Percentiles rank a stretch among this genome's conserved stretches.
Evolutionary conservation across 2,888 invertebrate genomes (phyloP).

Genomic region (Andrena dorsata): DNA sequence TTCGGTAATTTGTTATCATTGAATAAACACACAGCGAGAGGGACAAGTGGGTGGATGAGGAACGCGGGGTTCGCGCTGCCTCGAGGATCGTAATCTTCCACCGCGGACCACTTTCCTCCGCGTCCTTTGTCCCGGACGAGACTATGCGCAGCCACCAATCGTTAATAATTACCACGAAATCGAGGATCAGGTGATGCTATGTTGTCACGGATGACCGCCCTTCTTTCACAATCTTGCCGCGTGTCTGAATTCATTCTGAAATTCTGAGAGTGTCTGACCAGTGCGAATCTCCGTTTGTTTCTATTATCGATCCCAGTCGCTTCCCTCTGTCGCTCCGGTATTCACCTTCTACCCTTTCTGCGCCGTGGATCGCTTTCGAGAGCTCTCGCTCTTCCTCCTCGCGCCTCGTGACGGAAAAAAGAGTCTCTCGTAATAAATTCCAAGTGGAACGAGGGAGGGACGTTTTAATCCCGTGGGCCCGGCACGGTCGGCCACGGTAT

Average conservation of each 20-base stretch:
- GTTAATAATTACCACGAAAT: not conserved
- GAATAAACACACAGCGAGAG: conserved; percentile 78
- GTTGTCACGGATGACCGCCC: no score
- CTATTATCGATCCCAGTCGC: no score
- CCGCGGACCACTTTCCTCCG: conserved; percentile 52
- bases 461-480: conserved; percentile 63
- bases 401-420: conserved; percentile 6
- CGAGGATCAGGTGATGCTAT: not conserved
- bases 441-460: conserved; percentile 24
- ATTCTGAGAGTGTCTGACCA: no score
- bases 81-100: conserved; percentile 52
- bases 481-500: conserved; percentile 33
- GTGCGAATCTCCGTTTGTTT: no score
- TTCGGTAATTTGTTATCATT: conserved; percentile 82
- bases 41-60: conserved; percentile 65
- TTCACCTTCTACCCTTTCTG: not conserved
- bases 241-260: no score
- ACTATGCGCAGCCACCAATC: no score
- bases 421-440: conserved; percentile 53
- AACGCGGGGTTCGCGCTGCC: conserved; percentile 14
- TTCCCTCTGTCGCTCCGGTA: not conserved
- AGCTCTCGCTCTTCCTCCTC: not conserved
- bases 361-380: not conserved
- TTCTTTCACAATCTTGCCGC: no score
- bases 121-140: conserved; percentile 17